Evolutionary conservation across 2,113 vertebrate species (phyloP).

Genomic region (Todiramphus saurophagus): DNA sequence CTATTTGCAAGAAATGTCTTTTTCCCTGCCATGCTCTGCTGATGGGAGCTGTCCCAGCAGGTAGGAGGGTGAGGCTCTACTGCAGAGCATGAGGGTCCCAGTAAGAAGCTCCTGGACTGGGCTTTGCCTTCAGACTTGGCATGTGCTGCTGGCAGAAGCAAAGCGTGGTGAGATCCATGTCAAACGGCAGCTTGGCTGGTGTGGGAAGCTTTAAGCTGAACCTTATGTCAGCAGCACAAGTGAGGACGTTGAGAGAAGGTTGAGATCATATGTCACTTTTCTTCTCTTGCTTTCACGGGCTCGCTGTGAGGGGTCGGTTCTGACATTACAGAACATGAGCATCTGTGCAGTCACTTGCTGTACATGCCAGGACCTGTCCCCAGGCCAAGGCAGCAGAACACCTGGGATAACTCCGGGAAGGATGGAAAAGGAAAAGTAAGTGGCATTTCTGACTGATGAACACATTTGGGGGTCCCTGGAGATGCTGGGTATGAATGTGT

Average conservation of each 20-base stretch:
- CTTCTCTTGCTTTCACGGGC: not conserved
- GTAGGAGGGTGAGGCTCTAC: not conserved
- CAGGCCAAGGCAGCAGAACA: not conserved
- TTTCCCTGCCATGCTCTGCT: not conserved
- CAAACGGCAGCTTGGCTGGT: not conserved
- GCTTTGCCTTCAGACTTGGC: not conserved
- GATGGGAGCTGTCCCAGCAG: not conserved
- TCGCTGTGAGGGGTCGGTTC: not conserved
- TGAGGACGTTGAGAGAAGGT: not conserved
- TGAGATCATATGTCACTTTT: not conserved
- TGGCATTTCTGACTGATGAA: not conserved
- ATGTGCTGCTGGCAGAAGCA: not conserved
- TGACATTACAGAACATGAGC: not conserved
- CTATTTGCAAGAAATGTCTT: too few species aligned
- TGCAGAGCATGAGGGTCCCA: not conserved
- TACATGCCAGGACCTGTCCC: fast-evolving
- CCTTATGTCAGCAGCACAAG: not conserved
- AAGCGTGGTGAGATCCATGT: fast-evolving
- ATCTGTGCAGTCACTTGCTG: not conserved
- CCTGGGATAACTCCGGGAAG: too few species aligned
- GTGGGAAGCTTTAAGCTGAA: not conserved
- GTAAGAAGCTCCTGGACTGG: fast-evolving
- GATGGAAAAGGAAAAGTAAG: not conserved
- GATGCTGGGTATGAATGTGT: not conserved
- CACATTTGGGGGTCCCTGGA: not conserved